Evolutionary conservation across 2,797 vertebrate genomes (phyloP).

Genomic region (Artibeus jamaicensis): DNA sequence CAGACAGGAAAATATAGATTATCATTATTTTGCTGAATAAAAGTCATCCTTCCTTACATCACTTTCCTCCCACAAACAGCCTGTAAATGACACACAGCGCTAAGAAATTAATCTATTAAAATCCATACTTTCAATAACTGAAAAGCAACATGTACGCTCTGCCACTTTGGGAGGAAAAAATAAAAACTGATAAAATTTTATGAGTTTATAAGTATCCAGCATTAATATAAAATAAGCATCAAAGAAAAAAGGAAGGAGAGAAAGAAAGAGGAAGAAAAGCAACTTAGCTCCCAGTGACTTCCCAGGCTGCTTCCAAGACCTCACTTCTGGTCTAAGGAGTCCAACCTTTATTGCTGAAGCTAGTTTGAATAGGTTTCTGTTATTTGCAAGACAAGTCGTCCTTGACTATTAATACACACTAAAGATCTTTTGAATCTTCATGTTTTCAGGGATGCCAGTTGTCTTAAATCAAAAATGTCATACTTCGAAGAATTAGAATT

Average conservation of each 20-base stretch:
- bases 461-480: not conserved
- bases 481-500: not conserved
- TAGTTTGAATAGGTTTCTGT: not conserved
- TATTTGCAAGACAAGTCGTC: conserved; percentile 5
- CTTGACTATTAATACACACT: not conserved
- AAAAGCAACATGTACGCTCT: not conserved
- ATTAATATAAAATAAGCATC: not conserved
- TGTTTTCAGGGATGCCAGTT: not conserved
- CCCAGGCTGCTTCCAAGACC: not conserved
- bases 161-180: not conserved
- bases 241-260: not conserved
- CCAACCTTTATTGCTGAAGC: not conserved
- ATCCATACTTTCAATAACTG: not conserved
- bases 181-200: not conserved
- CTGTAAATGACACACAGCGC: conserved; percentile 31
- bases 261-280: not conserved
- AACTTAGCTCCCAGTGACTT: not conserved
- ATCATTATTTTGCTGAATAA: not conserved
- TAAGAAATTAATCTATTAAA: conserved; percentile 40
- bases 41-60: not conserved
- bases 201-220: not conserved
- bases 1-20: conserved; percentile 9
- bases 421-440: conserved; percentile 15
- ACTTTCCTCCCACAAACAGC: not conserved
- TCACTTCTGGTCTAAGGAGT: not conserved